Base-by-base conservation (phyloP, 1,140 invertebrate genomes). In the Pogonus chalceus region DNA sequence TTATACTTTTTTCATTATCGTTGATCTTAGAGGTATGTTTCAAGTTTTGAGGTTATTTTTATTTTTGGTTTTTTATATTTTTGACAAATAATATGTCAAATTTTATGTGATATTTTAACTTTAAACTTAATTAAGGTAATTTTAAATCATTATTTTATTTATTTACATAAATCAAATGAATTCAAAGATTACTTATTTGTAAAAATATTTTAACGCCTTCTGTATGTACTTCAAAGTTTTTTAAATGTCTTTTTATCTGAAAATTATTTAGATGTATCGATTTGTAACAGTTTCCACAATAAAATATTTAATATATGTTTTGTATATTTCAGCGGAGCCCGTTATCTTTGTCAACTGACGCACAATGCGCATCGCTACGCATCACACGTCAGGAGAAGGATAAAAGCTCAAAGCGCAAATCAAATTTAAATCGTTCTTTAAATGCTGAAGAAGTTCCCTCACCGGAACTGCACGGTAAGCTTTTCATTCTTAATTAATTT, bases 321-420 rank as follows among this genome's bases (percentile, higher is more conserved):
- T 12, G 16, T 57, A 58, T 54, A 2, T 60, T 62, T 2, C 49
- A 61, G 58, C 60, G 60, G 49, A 31, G 54, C 52, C 43, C 56
- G 9, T 56, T 18, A 16, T 12, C 14, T 31, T 4, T 43, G 37
- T 18, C 37, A 10, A 16, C 37, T 9, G 18, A 22, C 12, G 35
- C 35, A 37, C 21, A 14, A 39, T 37, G 47, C 20, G 67, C 63
- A 61, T 61, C 52, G 63, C 62, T 31, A 60, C 55, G 53, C 52
- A 47, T 53, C 67, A 66, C 54, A 49, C 61, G 22, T 51, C 58
- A 47, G 58, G 66, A 57, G 75, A 80, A 64, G 58, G 80, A 84
- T 66, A 83, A 83, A 60, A 83, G 78, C 56, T 71, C 73, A 54
- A 81, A 81, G 66, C 69, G 81, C 50, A 83, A 83, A 69, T 82